phyloP scores from a whole-genome alignment of 2,797 vertebrate species.

The Dallia pectoralis region DNA sequence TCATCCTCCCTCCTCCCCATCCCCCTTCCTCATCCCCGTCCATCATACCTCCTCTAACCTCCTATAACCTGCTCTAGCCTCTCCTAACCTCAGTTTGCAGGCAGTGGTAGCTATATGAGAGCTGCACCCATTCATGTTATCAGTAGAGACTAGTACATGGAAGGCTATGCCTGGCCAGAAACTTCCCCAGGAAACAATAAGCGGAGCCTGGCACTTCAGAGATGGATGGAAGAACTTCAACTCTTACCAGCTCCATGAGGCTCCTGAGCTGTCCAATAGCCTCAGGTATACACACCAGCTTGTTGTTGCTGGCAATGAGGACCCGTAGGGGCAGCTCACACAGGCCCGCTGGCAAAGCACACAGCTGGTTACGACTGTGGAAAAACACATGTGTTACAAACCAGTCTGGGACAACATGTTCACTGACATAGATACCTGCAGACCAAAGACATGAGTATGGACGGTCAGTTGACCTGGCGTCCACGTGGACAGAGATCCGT shows the following conservation, averaged over 20 bases:
- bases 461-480: too few relatives aligned
- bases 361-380: slow-evolving; percentile 93
- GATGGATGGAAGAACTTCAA: not conserved
- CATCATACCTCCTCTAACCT: not conserved
- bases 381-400: slow-evolving; percentile 50
- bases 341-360: slow-evolving; percentile 86
- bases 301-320: slow-evolving; percentile 97
- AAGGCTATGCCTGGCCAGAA: not conserved
- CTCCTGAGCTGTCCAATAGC: slow-evolving; percentile 86
- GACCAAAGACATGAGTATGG: not conserved
- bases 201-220: slow-evolving; percentile 7
- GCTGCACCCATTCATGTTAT: not conserved
- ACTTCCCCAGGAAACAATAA: slow-evolving; percentile 8
- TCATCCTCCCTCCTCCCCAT: not conserved
- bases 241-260: slow-evolving; percentile 93
- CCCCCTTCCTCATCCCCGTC: too few relatives aligned
- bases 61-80: not conserved
- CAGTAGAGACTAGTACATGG: slow-evolving; percentile 8
- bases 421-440: not conserved
- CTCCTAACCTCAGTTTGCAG: too few relatives aligned
- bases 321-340: slow-evolving; percentile 92
- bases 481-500: too few relatives aligned
- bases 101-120: not conserved
- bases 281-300: slow-evolving; percentile 90
- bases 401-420: too few relatives aligned